Conservation (phyloP, 64 coral and sea anemone species). For the Cladopsammia gracilis region DNA sequence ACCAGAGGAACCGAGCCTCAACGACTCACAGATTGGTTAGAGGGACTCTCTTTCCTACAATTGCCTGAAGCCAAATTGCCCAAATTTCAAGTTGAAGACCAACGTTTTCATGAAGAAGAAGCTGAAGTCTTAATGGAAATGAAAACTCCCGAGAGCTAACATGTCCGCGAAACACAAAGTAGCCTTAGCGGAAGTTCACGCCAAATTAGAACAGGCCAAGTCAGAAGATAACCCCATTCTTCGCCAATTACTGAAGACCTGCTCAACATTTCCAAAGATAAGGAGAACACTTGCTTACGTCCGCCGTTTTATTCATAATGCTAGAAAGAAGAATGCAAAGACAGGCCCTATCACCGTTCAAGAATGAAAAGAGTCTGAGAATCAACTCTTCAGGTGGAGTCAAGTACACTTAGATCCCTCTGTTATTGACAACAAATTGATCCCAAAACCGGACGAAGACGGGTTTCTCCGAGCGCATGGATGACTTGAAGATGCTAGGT, state of each 20-base stretch:
- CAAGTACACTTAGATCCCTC: background rate
- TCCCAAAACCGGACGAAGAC: conserved; percentile 12
- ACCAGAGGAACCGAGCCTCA: background rate
- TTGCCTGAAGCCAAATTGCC: too few species aligned
- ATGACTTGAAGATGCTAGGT: too few species aligned
- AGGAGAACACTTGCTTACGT: conserved; percentile 18
- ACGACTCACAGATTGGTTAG: background rate
- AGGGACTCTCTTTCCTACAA: background rate
- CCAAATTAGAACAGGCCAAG: too few species aligned
- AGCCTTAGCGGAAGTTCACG: too few species aligned
- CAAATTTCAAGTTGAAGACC: too few species aligned
- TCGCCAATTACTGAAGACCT: background rate
- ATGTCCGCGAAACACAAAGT: too few species aligned
- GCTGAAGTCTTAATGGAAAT: too few species aligned
- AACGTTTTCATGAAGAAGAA: too few species aligned
- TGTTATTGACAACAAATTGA: background rate
- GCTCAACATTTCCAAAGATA: conserved; percentile 1
- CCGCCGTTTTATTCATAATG: conserved; percentile 9
- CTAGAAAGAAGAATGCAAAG: background rate
- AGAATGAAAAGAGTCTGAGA: conserved; percentile 10
- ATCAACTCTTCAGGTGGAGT: background rate
- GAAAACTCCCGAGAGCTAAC: too few species aligned
- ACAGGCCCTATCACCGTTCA: conserved; percentile 1
- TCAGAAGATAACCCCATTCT: background rate
- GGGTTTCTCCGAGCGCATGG: background rate